Evolutionary conservation across 2,888 invertebrate genomes (phyloP), one percentile per base, ranked within the genome.

Genomic region (Epirrhoe tristata): DNA sequence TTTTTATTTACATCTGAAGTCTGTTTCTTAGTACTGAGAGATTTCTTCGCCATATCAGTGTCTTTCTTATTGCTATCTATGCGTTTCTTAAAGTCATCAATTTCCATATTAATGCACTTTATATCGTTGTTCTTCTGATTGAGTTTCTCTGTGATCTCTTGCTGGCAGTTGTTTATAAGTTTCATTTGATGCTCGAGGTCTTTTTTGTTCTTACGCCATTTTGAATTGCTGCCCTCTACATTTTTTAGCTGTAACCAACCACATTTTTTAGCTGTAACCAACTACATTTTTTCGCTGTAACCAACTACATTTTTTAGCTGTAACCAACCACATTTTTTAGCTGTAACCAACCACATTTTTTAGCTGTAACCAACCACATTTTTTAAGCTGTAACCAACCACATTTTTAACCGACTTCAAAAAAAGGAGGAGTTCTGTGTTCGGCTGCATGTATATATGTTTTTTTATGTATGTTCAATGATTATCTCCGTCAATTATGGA

Each of bases 181-280:
- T 64, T 69, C 52, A 87, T 36, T 81, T 91, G 80, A 7, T 77
- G 74, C 70, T 91, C 90, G 34, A 91, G 63, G 39, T 91, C 90
- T 73, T 86, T 88, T 59, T 84, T 87, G 61, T 83, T 87, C 72
- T 85, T 87, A 0, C 88, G 86, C 91, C 91, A 93, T 77, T 89
- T 91, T 5, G 65, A 71, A 36, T 75, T 73, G 70, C 84, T 89
- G 16, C 62, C 55, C 66, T 92, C 91, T 43, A 85, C 76, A 70
- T 86, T 83, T 70, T 80, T 83, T 6, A 90, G 68, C 92, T 93
- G 59, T n/a, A 63, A 48, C 8, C 36, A 10, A 50, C 17, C 16
- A 34, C 34, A 34, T 14, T 46, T 46, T 46, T n/a, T n/a, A n/a
- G n/a, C n/a, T 46, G 46, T n/a, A 46, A 46, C 12, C n/a, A n/a